Conservation (phyloP, 2,888 invertebrate species). For the Drepanosiphum platanoidis region DNA sequence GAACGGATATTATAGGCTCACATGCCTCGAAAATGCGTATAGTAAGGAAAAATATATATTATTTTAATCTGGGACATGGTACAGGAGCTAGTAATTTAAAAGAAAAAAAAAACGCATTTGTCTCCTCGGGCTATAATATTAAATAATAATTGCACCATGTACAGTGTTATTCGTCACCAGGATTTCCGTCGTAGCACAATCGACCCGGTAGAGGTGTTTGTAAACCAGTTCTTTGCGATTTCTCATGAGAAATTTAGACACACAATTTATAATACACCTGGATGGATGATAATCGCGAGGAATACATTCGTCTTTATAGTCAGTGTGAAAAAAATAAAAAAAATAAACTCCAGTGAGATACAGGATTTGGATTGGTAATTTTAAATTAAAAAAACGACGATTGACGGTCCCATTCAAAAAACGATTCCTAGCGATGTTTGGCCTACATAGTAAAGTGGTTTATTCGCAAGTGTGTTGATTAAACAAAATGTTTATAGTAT, state of each 20-base stretch:
- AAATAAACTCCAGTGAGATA: not conserved
- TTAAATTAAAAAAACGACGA: not conserved
- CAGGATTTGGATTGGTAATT: not conserved
- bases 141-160: slow-evolving; percentile 39
- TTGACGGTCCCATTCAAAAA: not conserved
- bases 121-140: slow-evolving; percentile 37
- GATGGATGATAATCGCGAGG: not conserved
- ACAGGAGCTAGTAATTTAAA: slow-evolving; percentile 11
- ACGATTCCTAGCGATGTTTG: too few relatives aligned
- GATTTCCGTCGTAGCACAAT: slow-evolving; percentile 23
- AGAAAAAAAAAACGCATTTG: slow-evolving; percentile 29
- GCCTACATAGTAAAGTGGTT: too few relatives aligned
- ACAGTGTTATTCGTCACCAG: slow-evolving; percentile 47
- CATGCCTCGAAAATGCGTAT: slow-evolving; percentile 1
- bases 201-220: not conserved
- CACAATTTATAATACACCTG: not conserved
- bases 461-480: too few relatives aligned
- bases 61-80: slow-evolving; percentile 34
- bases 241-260: not conserved
- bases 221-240: slow-evolving; percentile 47
- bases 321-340: not conserved
- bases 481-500: too few relatives aligned
- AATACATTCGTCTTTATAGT: not conserved
- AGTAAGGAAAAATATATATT: not conserved
- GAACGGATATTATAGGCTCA: slow-evolving; percentile 32